These are phyloP conservation scores for Eudasyphora cyanicolor DNA, from an alignment of 2,888 invertebrate genomes.

Conservation along the genomic window DNA sequence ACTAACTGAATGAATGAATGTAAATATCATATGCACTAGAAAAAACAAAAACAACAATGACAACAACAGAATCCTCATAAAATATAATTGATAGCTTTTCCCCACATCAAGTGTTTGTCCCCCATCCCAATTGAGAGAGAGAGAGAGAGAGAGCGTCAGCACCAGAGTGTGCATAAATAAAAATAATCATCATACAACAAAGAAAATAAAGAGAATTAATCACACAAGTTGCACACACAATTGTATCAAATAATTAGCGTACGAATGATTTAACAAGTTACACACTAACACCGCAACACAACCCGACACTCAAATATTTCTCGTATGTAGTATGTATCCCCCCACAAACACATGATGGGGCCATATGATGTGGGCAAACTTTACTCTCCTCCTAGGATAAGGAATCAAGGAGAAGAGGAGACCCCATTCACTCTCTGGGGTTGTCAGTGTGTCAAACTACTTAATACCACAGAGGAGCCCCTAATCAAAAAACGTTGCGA, in stretches of 20 bases:
- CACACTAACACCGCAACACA: not conserved
- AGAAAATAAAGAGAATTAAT: not conserved
- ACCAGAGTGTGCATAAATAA: not conserved
- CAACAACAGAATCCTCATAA: not conserved
- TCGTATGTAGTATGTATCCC: slow-evolving; percentile 17
- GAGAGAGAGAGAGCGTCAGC: not conserved
- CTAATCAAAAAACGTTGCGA: slow-evolving; percentile 17
- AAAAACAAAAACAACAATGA: slow-evolving; percentile 11
- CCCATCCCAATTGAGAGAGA: not conserved
- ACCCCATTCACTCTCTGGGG: slow-evolving; percentile 29
- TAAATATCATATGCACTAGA: slow-evolving; percentile 64
- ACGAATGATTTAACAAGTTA: slow-evolving; percentile 45
- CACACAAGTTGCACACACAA: slow-evolving; percentile 35
- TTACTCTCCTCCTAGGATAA: too few species aligned
- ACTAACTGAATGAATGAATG: not conserved
- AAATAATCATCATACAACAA: not conserved
- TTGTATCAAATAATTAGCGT: slow-evolving; percentile 52
- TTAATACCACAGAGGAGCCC: slow-evolving; percentile 55
- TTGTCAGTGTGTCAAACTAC: slow-evolving; percentile 55
- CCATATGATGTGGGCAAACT: not conserved
- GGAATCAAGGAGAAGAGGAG: too few species aligned
- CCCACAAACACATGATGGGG: not conserved
- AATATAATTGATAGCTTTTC: slow-evolving; percentile 69
- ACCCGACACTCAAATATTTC: not conserved
- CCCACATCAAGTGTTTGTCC: too few species aligned